A percentile compares a stretch with the other conserved stretches of the same genome.
These are phyloP conservation scores for Lutjanus campechanus DNA, from an alignment of 2,797 vertebrate genomes.

Conservation along the genomic window DNA sequence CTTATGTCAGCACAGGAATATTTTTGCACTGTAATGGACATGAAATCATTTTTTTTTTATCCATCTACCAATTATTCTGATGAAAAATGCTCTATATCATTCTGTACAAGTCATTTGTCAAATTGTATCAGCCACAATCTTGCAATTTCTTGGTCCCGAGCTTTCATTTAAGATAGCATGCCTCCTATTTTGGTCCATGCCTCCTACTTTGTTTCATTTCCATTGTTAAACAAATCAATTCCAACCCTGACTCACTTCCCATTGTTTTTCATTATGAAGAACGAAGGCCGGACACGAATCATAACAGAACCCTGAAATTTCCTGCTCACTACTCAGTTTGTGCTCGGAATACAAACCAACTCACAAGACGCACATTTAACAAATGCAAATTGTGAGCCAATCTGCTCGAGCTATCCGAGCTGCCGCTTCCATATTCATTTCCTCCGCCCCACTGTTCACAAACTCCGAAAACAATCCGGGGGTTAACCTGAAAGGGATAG, in stretches of 20 bases:
- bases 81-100: conserved; percentile 69
- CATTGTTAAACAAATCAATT: conserved; percentile 87
- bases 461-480: conserved; percentile 71
- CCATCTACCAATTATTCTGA: conserved; percentile 71
- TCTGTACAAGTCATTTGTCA: conserved; percentile 75
- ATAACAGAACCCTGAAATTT: conserved; percentile 83
- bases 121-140: conserved; percentile 77
- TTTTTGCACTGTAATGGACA: conserved; percentile 55
- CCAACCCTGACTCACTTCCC: conserved; percentile 81
- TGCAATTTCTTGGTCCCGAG: conserved; percentile 78
- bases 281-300: conserved; percentile 79
- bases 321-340: conserved; percentile 78
- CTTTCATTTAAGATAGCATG: conserved; percentile 76
- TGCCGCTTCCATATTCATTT: conserved; percentile 79
- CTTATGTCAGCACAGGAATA: conserved; percentile 32
- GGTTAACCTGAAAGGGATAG: conserved; percentile 72
- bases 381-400: conserved; percentile 83
- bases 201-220: conserved; percentile 84
- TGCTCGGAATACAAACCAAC: conserved; percentile 81
- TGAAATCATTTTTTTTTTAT: conserved; percentile 50
- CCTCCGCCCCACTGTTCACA: conserved; percentile 71
- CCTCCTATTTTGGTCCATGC: conserved; percentile 78
- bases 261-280: conserved; percentile 84
- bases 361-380: conserved; percentile 78
- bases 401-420: conserved; percentile 73